phyloP scores from a whole-genome alignment of 2,113 vertebrate species.

The Pangasianodon gigas region DNA sequence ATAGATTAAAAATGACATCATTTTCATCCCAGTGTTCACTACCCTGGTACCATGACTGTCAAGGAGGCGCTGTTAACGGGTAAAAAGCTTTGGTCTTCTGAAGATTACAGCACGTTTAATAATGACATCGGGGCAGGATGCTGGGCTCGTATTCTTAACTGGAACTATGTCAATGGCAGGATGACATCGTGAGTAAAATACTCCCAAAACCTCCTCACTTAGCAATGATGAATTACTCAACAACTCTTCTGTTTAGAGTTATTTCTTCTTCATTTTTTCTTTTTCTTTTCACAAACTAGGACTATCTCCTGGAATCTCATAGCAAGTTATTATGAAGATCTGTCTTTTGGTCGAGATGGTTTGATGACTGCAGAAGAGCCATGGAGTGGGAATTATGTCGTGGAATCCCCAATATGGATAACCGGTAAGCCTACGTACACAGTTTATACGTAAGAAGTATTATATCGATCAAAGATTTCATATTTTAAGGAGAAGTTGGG shows the following conservation, averaged over 20 bases:
- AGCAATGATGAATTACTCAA: background rate
- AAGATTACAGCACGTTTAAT: conserved; percentile 94
- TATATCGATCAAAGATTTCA: background rate
- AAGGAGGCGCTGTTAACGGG: conserved; percentile 74
- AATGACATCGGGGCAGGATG: conserved; percentile 86
- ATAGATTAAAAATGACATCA: background rate
- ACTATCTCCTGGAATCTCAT: conserved; percentile 98
- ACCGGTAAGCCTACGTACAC: conserved; percentile 72
- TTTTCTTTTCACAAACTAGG: conserved; percentile 63
- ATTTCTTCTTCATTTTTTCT: background rate
- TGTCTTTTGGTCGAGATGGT: conserved; percentile 86
- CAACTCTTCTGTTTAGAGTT: too few relatives aligned
- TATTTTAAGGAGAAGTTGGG: background rate
- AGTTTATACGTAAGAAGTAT: background rate
- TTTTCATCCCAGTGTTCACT: conserved; percentile 83
- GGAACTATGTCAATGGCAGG: conserved; percentile 93
- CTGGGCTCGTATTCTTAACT: conserved; percentile 95
- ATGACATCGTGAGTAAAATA: conserved; percentile 85
- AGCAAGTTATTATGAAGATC: conserved; percentile 89
- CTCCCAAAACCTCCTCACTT: background rate
- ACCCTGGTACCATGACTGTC: conserved; percentile 87
- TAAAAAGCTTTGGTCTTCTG: conserved; percentile 94
- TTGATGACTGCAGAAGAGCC: conserved; percentile 94
- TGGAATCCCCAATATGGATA: conserved; percentile 90
- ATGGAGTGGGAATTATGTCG: conserved; percentile 90